phyloP scores from a whole-genome alignment of 2,888 invertebrate species.

The Brachypalpus laphriformis region DNA sequence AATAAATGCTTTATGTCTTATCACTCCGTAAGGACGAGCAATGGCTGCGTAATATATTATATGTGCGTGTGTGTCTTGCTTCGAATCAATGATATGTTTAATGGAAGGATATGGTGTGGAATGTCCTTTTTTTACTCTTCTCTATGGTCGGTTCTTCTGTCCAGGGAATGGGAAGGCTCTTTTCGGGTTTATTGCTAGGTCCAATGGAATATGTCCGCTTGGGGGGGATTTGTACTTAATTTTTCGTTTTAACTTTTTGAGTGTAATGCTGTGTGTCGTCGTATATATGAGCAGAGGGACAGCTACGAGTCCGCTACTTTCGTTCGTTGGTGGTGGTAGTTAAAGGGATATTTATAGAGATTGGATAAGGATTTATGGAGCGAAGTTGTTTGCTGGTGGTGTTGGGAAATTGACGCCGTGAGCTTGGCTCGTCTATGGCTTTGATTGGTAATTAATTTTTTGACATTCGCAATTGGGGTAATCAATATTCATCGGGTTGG shows the following conservation, averaged over 20 bases:
- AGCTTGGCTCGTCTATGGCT: constrained; percentile 23
- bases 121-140: constrained; percentile 59
- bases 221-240: constrained; percentile 48
- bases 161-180: constrained; percentile 1
- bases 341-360: constrained; percentile 68
- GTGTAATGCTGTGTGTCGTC: constrained; percentile 8
- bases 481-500: constrained; percentile 65
- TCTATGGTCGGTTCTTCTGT: not conserved
- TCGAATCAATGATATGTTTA: constrained; percentile 71
- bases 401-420: constrained; percentile 53
- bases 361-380: constrained; percentile 67
- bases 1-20: constrained; percentile 71
- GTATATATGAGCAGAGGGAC: not conserved
- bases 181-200: constrained; percentile 54
- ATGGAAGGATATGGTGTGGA: constrained; percentile 72
- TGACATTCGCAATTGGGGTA: constrained; percentile 59
- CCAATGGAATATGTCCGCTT: constrained; percentile 37
- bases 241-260: constrained; percentile 45
- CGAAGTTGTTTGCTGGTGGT: constrained; percentile 16
- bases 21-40: constrained; percentile 52
- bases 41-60: constrained; percentile 33
- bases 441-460: constrained; percentile 74
- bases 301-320: not conserved
- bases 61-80: constrained; percentile 30
- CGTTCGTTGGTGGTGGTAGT: constrained; percentile 26